Evolutionary conservation across 2,888 invertebrate genomes (phyloP).

Genomic region (Abrostola triplasia): DNA sequence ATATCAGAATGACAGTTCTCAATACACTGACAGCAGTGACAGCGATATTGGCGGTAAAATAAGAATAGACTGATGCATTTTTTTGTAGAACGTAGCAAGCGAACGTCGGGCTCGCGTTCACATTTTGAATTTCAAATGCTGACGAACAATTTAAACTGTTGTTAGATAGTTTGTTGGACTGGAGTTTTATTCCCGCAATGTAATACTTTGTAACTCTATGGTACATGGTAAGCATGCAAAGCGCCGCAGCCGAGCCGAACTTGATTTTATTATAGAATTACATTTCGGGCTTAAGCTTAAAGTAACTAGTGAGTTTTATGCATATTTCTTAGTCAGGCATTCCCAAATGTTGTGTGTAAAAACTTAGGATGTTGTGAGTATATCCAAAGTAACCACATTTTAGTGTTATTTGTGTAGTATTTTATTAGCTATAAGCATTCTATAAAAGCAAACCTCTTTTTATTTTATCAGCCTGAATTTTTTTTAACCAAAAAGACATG

Average conservation of each 20-base stretch:
- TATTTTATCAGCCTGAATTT: no score
- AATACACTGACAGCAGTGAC: neutral
- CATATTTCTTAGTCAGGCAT: no score
- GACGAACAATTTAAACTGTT: neutral
- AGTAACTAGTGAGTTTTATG: no score
- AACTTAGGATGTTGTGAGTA: no score
- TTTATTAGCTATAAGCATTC: neutral
- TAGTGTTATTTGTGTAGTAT: no score
- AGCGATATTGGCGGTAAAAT: neutral
- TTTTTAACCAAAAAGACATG: no score
- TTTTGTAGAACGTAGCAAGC: no score
- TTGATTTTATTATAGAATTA: neutral
- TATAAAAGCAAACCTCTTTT: neutral
- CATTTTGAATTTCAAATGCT: constrained; percentile 2
- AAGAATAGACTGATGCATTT: no score
- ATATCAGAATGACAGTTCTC: neutral
- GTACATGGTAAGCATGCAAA: neutral
- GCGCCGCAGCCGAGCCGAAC: neutral
- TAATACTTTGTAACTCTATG: neutral
- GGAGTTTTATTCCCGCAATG: neutral
- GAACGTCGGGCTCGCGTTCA: neutral
- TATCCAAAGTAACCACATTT: no score
- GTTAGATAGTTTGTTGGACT: neutral
- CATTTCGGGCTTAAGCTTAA: neutral
- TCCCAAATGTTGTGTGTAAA: no score